These are phyloP conservation scores for Lithophane ornitopus DNA, from an alignment of 2,888 invertebrate genomes.

Conservation along the genomic window DNA sequence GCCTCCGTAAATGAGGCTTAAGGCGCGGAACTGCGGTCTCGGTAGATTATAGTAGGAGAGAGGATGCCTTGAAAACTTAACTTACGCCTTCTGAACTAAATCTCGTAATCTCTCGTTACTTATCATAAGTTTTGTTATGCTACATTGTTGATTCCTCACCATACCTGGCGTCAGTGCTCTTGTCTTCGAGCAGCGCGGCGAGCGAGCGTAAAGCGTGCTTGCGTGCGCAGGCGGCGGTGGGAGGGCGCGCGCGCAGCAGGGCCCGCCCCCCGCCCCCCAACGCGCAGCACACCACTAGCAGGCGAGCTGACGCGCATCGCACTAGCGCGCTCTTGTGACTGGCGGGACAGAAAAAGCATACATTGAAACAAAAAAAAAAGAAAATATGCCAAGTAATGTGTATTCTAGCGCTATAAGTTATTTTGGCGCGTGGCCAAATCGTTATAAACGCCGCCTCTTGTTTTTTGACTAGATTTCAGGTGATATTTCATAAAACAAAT, in stretches of 20 bases:
- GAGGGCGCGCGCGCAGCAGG: constrained; percentile 88
- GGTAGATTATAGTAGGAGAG: not conserved
- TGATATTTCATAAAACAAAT: too few species aligned
- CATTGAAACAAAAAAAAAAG: too few species aligned
- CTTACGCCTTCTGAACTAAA: not conserved
- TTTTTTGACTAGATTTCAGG: too few species aligned
- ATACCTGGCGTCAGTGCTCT: constrained; percentile 88
- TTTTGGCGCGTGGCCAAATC: too few species aligned
- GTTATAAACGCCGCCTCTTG: too few species aligned
- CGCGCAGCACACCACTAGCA: constrained; percentile 92
- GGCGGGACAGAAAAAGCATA: not conserved
- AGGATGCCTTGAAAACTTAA: not conserved
- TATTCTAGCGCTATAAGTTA: too few species aligned
- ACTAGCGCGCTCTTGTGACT: constrained; percentile 93
- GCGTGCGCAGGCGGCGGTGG: constrained; percentile 86
- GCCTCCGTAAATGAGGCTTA: too few species aligned
- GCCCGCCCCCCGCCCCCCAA: constrained; percentile 91
- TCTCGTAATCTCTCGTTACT: not conserved
- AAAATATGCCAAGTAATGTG: too few species aligned
- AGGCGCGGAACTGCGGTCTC: too few species aligned
- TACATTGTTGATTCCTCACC: constrained; percentile 9
- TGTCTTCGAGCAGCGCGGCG: constrained; percentile 89
- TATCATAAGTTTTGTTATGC: not conserved
- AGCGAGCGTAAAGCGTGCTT: constrained; percentile 86
- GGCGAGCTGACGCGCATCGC: constrained; percentile 92